phyloP scores from a whole-genome alignment of 2,113 vertebrate genomes.

The sheep (Ovis aries) region ARS-UI_Ramb_v3.0 NC_056057.1:95196501-95197000 shows the following conservation, averaged over 20 bases:
- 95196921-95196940: not conserved
- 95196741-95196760: not conserved
- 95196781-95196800: no score
- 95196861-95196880: not conserved
- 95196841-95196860: not conserved
- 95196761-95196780: not conserved
- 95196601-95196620: no score
- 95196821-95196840: not conserved
- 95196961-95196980: not conserved
- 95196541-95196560: no score
- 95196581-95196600: no score
- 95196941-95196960: not conserved
- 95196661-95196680: no score
- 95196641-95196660: no score
- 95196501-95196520: no score
- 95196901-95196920: not conserved
- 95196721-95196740: not conserved
- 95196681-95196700: no score
- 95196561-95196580: no score
- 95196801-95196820: not conserved
- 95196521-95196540: no score
- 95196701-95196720: no score
- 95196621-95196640: no score
- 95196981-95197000: not conserved
- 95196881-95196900: not conserved